Conservation (phyloP, 2,888 invertebrate genomes). For the Spisula subtruncata region DNA sequence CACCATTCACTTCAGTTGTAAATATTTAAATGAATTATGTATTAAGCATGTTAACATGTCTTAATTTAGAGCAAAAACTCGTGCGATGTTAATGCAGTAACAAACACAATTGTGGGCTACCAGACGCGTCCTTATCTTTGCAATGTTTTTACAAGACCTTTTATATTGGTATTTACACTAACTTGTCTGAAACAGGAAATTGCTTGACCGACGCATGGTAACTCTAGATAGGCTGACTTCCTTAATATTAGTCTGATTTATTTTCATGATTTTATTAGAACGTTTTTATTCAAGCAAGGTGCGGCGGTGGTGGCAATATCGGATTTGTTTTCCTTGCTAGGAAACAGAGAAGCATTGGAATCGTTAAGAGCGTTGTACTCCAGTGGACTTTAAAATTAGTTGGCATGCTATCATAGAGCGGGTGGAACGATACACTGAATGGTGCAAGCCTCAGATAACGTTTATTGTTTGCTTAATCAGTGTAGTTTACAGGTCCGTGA, state of each 20-base stretch:
- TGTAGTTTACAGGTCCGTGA: background rate
- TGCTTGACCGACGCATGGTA: conserved; percentile 29
- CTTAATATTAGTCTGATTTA: conserved; percentile 36
- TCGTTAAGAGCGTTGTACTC: background rate
- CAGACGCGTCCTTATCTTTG: background rate
- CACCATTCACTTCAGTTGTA: background rate
- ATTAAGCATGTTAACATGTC: background rate
- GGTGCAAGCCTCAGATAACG: background rate
- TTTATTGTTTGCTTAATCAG: conserved; percentile 23
- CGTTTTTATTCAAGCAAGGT: background rate
- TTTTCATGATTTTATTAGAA: conserved; percentile 45
- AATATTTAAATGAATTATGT: background rate
- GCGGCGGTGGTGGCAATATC: conserved; percentile 1
- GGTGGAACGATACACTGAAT: background rate
- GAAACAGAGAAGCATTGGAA: background rate
- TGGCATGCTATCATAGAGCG: background rate
- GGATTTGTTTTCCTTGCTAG: background rate
- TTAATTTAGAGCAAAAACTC: background rate
- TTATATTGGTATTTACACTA: conserved; percentile 1
- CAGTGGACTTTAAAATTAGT: conserved; percentile 12
- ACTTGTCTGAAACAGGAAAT: conserved; percentile 46
- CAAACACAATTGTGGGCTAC: background rate
- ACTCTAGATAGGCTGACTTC: conserved; percentile 52
- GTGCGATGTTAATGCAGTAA: background rate
- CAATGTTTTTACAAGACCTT: background rate